Conservation (phyloP, 1,140 invertebrate genomes). For the Cherax quadricarinatus region DNA sequence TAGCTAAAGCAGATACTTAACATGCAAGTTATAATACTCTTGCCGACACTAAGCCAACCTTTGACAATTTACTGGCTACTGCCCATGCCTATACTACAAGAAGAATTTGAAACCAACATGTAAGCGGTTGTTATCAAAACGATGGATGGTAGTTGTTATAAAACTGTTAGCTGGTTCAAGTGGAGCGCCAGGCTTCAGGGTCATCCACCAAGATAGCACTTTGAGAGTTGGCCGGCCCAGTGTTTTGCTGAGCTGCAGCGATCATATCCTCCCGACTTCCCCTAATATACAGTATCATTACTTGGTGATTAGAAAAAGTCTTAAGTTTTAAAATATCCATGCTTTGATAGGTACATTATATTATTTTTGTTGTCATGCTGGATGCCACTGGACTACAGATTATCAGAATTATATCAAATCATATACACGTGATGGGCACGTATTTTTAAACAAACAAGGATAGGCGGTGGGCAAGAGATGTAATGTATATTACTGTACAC, state of each 20-base stretch:
- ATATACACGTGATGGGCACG: too few relatives aligned
- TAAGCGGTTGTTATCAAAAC: slow-evolving; percentile 37
- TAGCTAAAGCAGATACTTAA: not conserved
- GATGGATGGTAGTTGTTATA: slow-evolving; percentile 43
- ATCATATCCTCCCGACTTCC: slow-evolving; percentile 86
- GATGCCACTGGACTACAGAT: too few relatives aligned
- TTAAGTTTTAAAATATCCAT: not conserved
- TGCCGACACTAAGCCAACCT: slow-evolving; percentile 11
- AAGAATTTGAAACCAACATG: slow-evolving; percentile 15
- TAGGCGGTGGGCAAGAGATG: too few relatives aligned
- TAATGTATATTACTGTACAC: too few relatives aligned
- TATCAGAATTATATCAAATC: too few relatives aligned
- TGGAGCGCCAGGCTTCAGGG: slow-evolving; percentile 86
- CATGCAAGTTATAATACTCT: slow-evolving; percentile 17
- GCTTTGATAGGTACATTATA: not conserved
- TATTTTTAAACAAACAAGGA: too few relatives aligned
- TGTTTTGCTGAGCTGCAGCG: slow-evolving; percentile 76
- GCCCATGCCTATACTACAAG: not conserved
- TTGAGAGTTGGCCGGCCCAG: slow-evolving; percentile 81
- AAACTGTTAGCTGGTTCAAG: slow-evolving; percentile 74
- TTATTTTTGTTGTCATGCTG: not conserved
- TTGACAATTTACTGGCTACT: not conserved
- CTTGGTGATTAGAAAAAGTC: not conserved
- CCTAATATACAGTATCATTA: slow-evolving; percentile 33
- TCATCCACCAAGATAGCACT: slow-evolving; percentile 84